Percentiles rank a stretch among this genome's conserved stretches.
These are phyloP conservation scores for Operophtera brumata DNA, from an alignment of 2,888 invertebrate genomes.

Conservation along the genomic window DNA sequence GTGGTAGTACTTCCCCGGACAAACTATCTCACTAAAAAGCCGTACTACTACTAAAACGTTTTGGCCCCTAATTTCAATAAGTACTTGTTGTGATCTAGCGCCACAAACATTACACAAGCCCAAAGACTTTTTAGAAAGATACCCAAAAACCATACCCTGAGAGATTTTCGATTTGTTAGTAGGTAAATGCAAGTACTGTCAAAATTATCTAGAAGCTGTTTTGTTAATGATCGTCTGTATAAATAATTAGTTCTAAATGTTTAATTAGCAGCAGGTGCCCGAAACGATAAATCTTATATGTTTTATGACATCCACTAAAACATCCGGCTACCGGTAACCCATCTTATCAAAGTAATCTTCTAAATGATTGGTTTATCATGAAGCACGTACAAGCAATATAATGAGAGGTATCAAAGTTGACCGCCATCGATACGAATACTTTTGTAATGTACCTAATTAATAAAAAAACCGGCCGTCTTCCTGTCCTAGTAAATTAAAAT, in stretches of 20 bases:
- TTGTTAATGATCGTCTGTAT: slow-evolving; percentile 11
- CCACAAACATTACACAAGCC: too few relatives aligned
- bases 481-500: slow-evolving; percentile 47
- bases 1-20: too few relatives aligned
- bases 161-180: too few relatives aligned
- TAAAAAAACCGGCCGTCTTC: slow-evolving; percentile 55
- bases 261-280: slow-evolving; percentile 30
- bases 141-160: too few relatives aligned
- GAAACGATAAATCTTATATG: slow-evolving; percentile 32
- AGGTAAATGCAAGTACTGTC: too few relatives aligned
- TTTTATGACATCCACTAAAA: slow-evolving; percentile 36
- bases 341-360: slow-evolving; percentile 34
- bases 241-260: slow-evolving; percentile 24
- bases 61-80: too few relatives aligned
- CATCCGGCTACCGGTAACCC: slow-evolving; percentile 35
- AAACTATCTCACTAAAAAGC: too few relatives aligned
- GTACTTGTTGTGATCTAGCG: too few relatives aligned
- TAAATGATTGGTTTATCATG: slow-evolving; percentile 35
- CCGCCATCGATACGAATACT: slow-evolving; percentile 37
- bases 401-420: slow-evolving; percentile 38
- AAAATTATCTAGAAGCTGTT: background rate
- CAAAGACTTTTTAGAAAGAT: too few relatives aligned
- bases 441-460: slow-evolving; percentile 56
- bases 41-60: too few relatives aligned
- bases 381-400: slow-evolving; percentile 31